These are phyloP conservation scores for Galagoides demidoff DNA, from an alignment of 2,797 vertebrate species.

Conservation along the genomic window DNA sequence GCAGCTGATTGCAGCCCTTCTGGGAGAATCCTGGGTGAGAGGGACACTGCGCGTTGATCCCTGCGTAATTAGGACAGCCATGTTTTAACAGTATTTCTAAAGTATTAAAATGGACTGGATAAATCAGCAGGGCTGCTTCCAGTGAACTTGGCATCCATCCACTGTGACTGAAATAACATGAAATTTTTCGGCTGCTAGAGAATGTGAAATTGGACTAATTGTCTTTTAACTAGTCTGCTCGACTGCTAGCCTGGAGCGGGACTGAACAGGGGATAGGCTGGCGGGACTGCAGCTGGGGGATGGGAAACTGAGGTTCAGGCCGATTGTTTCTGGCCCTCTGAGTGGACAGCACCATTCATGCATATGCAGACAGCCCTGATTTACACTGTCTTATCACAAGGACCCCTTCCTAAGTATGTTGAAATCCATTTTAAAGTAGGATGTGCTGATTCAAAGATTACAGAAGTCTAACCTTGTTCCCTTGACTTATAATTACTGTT, in stretches of 20 bases:
- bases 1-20: conserved; percentile 91
- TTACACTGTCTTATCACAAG: background rate
- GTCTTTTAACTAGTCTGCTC: conserved; percentile 90
- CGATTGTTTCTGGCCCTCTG: conserved; percentile 43
- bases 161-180: conserved; percentile 92
- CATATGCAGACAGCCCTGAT: conserved; percentile 26
- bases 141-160: conserved; percentile 92
- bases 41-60: conserved; percentile 90
- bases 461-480: background rate
- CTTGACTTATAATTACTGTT: background rate
- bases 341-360: background rate
- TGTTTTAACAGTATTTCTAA: conserved; percentile 93
- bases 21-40: conserved; percentile 92
- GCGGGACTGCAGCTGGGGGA: background rate
- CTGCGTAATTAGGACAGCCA: conserved; percentile 93
- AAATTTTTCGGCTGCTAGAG: conserved; percentile 93
- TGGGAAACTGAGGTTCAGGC: conserved; percentile 41
- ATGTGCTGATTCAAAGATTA: conserved; percentile 50
- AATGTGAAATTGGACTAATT: conserved; percentile 95
- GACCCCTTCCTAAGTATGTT: conserved; percentile 59
- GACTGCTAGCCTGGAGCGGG: conserved; percentile 84
- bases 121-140: conserved; percentile 89
- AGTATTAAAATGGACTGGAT: conserved; percentile 91
- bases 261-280: conserved; percentile 76
- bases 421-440: conserved; percentile 46